Base-by-base conservation (phyloP, 1,140 invertebrate species). In the Drosophila subpulchrella region DNA sequence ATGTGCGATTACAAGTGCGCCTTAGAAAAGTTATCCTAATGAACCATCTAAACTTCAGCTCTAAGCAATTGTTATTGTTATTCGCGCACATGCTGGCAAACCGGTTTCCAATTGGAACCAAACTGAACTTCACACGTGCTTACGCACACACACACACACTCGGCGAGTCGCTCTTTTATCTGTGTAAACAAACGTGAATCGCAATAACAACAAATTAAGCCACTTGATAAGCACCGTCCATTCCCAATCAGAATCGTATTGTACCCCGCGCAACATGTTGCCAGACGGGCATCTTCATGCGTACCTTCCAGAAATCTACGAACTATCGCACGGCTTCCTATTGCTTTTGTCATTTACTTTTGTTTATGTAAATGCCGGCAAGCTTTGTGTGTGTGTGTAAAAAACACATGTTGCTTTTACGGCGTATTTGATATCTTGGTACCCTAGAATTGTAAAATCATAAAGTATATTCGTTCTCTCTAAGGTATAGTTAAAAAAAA, bases 361-460 rank as follows among this genome's bases (percentile, higher is more conserved):
- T 2, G 8, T 8, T 8, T 15, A 11, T 8, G 2, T 11, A 17
- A 12, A 11, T 11, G 27, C 30, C 48, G 48, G 48, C 27, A 51
- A n/a, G 17, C 48, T 54, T 17, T 15, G 11, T 8, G 48, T 53
- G 15, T 27, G 4, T 15, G 55, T 42, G 12, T 27, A 12, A 27
- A 17, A 66, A 68, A 68, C 65, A 68, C 65, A 68, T 68, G 65
- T 68, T 68, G 65, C 65, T 68, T 50, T 67, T 41, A 36, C 30
- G 24, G 54, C 60, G 30, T 27, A 59, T 63, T 42, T 50, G 8
- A n/a, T 24, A 38, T 39, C 7, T 50, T 51, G 11, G 11, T 50
- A 50, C 58, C 34, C n/a, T 41, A 8, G 11, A 50, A 50, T 60
- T 38, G 20, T 39, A 50, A 39, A 60, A 10, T 0, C 34, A 2